These are phyloP conservation scores for Drosophila histrio DNA, from an alignment of 2,888 invertebrate species.

Conservation along the genomic window DNA sequence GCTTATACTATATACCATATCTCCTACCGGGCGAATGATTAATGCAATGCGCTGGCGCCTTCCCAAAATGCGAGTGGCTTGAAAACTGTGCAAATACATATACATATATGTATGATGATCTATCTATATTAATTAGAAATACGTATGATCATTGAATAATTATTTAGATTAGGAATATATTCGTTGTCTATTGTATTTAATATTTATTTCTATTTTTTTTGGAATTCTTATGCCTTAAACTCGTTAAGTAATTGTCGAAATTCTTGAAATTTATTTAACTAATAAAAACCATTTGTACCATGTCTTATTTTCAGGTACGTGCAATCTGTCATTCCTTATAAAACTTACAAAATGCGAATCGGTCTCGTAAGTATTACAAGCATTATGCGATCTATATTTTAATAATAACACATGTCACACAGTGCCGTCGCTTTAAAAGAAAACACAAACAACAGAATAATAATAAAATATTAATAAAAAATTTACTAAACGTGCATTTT, in stretches of 20 bases:
- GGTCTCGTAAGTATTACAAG: constrained; percentile 25
- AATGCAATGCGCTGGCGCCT: constrained; percentile 57
- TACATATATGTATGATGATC: constrained; percentile 26
- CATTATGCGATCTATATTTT: constrained; percentile 12
- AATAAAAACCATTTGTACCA: not conserved
- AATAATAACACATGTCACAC: constrained; percentile 33
- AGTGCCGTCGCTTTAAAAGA: constrained; percentile 12
- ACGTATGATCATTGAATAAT: not conserved
- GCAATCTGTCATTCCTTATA: constrained; percentile 4
- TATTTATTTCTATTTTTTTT: not conserved
- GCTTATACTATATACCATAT: too few relatives aligned
- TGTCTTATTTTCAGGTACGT: constrained; percentile 42
- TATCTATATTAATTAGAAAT: constrained; percentile 20
- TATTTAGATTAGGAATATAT: not conserved
- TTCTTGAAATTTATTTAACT: not conserved
- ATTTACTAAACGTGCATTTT: constrained; percentile 68
- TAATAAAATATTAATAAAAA: constrained; percentile 27
- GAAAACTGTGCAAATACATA: constrained; percentile 28
- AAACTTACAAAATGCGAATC: not conserved
- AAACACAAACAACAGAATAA: constrained; percentile 2
- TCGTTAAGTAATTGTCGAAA: not conserved
- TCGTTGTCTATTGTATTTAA: not conserved
- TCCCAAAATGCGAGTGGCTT: constrained; percentile 43
- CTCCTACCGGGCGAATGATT: constrained; percentile 34
- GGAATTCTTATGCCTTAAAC: not conserved